A percentile compares a stretch with the other conserved stretches of the same genome.
phyloP scores from a whole-genome alignment of 2,113 vertebrate species.

The Pluvianellus socialis region DNA sequence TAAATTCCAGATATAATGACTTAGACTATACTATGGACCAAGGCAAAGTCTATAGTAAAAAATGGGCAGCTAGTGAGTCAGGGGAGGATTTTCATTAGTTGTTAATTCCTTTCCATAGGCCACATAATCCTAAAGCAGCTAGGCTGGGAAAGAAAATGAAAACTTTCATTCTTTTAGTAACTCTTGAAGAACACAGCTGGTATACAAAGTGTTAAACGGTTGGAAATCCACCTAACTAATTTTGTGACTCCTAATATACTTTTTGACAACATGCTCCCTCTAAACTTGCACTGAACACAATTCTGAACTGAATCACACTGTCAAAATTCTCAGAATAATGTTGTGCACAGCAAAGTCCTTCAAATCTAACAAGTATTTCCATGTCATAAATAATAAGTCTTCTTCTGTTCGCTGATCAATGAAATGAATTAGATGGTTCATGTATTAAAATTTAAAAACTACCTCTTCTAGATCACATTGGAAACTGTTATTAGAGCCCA shows the following conservation, averaged over 20 bases:
- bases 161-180: not conserved
- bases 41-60: not conserved
- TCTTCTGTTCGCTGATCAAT: not conserved
- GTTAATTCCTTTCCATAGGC: not conserved
- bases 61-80: not conserved
- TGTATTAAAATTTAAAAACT: not conserved
- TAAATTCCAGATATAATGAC: not conserved
- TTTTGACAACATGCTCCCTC: not conserved
- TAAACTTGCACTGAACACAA: not conserved
- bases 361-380: not conserved
- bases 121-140: not conserved
- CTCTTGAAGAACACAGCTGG: not conserved
- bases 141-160: not conserved
- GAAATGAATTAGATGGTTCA: slow-evolving; percentile 12
- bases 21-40: not conserved
- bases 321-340: not conserved
- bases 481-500: not conserved
- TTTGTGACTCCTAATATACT: not conserved
- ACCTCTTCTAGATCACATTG: not conserved
- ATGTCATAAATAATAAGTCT: not conserved
- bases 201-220: not conserved
- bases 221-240: not conserved
- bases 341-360: not conserved
- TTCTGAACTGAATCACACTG: not conserved
- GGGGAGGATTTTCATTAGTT: not conserved